phyloP scores from a whole-genome alignment of 2,888 invertebrate species.

The Tricholauxania praeusta region DNA sequence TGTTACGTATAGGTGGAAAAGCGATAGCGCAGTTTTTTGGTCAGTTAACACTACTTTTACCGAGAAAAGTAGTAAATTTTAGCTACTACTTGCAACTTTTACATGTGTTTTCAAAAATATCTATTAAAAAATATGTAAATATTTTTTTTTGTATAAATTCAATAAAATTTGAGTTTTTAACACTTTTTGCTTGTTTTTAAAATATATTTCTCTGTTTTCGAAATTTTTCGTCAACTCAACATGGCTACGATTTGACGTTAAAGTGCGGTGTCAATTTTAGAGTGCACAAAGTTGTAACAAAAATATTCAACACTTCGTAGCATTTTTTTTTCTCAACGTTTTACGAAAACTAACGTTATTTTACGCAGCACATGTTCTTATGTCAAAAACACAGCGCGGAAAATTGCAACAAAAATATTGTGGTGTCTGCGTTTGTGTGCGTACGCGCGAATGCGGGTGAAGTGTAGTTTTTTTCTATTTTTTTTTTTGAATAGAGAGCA shows the following conservation, averaged over 20 bases:
- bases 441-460: background rate
- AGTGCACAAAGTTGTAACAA: no score
- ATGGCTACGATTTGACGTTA: constrained; percentile 6
- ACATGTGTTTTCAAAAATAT: constrained; percentile 3
- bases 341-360: constrained; percentile 42
- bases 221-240: constrained; percentile 20
- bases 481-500: background rate
- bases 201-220: background rate
- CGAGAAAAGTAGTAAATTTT: constrained; percentile 45
- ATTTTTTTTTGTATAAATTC: constrained; percentile 12
- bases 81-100: background rate
- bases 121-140: background rate
- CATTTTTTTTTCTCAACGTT: constrained; percentile 12
- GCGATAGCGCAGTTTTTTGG: background rate
- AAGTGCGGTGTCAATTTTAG: no score
- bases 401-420: background rate
- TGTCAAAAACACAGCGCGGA: constrained; percentile 29
- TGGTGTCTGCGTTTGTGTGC: background rate
- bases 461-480: background rate
- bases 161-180: constrained; percentile 8
- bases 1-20: no score
- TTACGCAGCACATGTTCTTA: constrained; percentile 46
- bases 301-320: constrained; percentile 18
- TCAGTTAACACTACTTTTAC: constrained; percentile 42
- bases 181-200: background rate